phyloP scores from a whole-genome alignment of 2,888 invertebrate genomes.

The Tetramorium bicarinatum region DNA sequence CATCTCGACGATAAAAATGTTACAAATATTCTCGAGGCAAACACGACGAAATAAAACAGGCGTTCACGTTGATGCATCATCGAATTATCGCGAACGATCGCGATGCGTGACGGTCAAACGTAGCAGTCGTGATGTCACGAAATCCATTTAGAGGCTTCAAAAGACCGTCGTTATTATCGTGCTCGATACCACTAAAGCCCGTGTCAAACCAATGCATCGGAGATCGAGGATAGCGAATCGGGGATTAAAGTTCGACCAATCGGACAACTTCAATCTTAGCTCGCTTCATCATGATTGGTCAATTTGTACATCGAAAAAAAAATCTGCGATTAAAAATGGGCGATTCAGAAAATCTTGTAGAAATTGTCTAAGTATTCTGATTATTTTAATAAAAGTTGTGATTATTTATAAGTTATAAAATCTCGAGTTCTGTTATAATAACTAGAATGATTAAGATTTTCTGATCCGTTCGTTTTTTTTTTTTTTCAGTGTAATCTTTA shows the following conservation, averaged over 20 bases:
- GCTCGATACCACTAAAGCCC: conserved; percentile 22
- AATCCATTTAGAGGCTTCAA: conserved; percentile 33
- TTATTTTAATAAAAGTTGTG: no score
- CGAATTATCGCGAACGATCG: not conserved
- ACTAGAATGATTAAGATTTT: no score
- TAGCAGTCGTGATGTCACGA: conserved; percentile 30
- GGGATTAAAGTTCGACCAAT: not conserved
- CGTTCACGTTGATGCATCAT: not conserved
- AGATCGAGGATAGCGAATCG: not conserved
- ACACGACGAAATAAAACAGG: not conserved
- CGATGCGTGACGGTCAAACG: not conserved
- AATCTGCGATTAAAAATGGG: no score
- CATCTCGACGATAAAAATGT: not conserved
- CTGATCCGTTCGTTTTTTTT: no score
- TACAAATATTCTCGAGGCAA: not conserved
- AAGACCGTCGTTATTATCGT: conserved; percentile 19
- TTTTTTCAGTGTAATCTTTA: no score
- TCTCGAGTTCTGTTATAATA: no score
- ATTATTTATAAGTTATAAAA: no score
- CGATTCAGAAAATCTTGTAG: no score
- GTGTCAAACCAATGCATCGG: not conserved
- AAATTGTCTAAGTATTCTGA: no score
- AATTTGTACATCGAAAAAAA: no score
- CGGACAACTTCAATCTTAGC: no score
- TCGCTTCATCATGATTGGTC: not conserved